phyloP scores from a whole-genome alignment of 2,888 invertebrate species.

The Hoplodrina blanda region DNA sequence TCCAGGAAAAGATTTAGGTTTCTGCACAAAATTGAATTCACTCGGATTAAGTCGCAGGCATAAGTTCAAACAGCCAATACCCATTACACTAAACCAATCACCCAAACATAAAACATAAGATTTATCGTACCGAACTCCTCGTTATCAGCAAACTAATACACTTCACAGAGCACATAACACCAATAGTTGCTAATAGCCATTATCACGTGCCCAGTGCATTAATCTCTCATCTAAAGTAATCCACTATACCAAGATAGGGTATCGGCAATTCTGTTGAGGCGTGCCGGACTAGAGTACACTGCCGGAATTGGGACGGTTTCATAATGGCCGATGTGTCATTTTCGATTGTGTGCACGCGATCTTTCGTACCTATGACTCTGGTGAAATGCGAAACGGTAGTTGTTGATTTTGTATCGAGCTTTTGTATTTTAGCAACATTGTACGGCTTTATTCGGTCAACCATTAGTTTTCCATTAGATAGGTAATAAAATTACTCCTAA shows the following conservation, averaged over 20 bases:
- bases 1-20: no score
- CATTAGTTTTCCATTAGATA: no score
- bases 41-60: no score
- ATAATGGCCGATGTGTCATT: conserved; percentile 59
- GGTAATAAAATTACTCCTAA: no score
- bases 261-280: conserved; percentile 74
- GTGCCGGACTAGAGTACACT: conserved; percentile 56
- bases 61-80: background rate
- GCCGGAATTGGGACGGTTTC: conserved; percentile 58
- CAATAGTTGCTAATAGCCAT: conserved; percentile 63
- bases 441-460: no score
- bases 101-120: conserved; percentile 31
- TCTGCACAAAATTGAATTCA: no score
- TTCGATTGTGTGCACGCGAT: conserved; percentile 62
- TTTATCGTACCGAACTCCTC: conserved; percentile 35
- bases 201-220: conserved; percentile 69
- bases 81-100: conserved; percentile 9
- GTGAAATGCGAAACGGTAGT: background rate
- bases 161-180: conserved; percentile 54
- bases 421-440: background rate
- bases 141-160: conserved; percentile 57
- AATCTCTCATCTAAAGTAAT: conserved; percentile 69
- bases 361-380: conserved; percentile 17
- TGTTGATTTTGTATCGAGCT: background rate
- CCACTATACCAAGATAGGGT: conserved; percentile 67